Conservation (phyloP, 2,113 vertebrate genomes). For the Gnathonemus echidnorhynchus region DNA sequence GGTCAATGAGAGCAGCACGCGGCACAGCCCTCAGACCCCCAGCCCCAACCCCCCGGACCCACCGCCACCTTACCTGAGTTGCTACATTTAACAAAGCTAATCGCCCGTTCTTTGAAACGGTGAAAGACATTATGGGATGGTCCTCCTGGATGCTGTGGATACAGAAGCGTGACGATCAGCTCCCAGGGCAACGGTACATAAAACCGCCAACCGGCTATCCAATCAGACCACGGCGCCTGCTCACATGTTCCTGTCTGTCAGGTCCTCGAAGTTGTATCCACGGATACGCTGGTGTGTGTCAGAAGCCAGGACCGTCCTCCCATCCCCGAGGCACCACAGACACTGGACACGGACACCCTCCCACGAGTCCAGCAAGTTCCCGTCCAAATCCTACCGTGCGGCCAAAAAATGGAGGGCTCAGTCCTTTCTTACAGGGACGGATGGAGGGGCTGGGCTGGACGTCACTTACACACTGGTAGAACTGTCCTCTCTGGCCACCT, state of each 20-base stretch:
- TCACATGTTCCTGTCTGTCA: slow-evolving; percentile 98
- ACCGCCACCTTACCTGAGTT: slow-evolving; percentile 81
- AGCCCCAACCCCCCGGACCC: background rate
- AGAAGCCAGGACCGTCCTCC: slow-evolving; percentile 90
- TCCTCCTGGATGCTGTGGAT: slow-evolving; percentile 93
- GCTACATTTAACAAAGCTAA: slow-evolving; percentile 99
- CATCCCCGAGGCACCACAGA: slow-evolving; percentile 93
- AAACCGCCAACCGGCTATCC: background rate
- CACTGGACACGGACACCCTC: slow-evolving; percentile 97
- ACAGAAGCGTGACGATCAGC: slow-evolving; percentile 20
- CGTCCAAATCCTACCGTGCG: slow-evolving; percentile 84
- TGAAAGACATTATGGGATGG: slow-evolving; percentile 99
- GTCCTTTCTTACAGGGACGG: background rate
- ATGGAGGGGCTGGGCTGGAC: background rate
- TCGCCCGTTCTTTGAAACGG: slow-evolving; percentile 98
- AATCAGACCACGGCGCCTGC: slow-evolving; percentile 3
- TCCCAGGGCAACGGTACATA: background rate
- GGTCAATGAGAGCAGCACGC: background rate
- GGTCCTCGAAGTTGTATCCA: slow-evolving; percentile 98
- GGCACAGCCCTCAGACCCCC: background rate
- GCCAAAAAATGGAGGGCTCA: background rate
- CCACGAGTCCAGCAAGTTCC: slow-evolving; percentile 97
- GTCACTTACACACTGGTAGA: slow-evolving; percentile 95
- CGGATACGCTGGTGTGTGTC: slow-evolving; percentile 98
- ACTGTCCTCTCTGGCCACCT: slow-evolving; percentile 92